Base-by-base conservation (phyloP, 2,113 vertebrate species). In the Rhea americana region DNA sequence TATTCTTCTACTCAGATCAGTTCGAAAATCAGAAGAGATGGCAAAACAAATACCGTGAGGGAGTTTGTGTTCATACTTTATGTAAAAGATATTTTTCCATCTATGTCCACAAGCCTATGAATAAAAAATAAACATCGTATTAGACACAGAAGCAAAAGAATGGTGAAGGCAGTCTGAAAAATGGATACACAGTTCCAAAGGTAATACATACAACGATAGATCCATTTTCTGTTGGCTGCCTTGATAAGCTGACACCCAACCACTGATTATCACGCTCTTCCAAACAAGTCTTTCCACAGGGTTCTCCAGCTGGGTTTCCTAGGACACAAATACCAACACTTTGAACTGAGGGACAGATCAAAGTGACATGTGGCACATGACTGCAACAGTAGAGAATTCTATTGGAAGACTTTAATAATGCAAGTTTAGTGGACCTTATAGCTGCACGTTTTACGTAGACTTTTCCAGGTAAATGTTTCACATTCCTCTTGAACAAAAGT, bases 171-270 rank as follows among this genome's bases (percentile, higher is more conserved):
- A 66, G 53, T 48, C 28, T 81, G 80, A 87, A 74, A 82, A 35
- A 88, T 77, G 48, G 77, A 50, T 77, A 86, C 0, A 1, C 37
- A 73, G 67, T 72, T 63, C 50, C 71, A 79, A 72, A 2, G 4
- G 16, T 81, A 84, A 82, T 93, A 97, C 98, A 26, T 98, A 99
- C 99, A 98, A 99, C 75, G 0, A 99, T 59, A 43, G 98, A 97
- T 93, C 99, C 99, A 39, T 98, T 97, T 91, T 97, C 96, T 94
- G 96, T 97, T 7, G 98, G 97, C 51, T 99, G 98, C 91, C 99
- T 98, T 5, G 99, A 98, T 90, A 99, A 97, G 67, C 99, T 99
- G 86, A 99, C 99, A 7, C 99, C 99, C 85, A 99, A 94, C 99
- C 99, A 99, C 87, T 99, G 99, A 92, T 99, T 97, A 84, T 99